Percentiles rank a stretch among this genome's conserved stretches.
Conservation (phyloP, 2,888 invertebrate species). For the Chorisops tibialis region DNA sequence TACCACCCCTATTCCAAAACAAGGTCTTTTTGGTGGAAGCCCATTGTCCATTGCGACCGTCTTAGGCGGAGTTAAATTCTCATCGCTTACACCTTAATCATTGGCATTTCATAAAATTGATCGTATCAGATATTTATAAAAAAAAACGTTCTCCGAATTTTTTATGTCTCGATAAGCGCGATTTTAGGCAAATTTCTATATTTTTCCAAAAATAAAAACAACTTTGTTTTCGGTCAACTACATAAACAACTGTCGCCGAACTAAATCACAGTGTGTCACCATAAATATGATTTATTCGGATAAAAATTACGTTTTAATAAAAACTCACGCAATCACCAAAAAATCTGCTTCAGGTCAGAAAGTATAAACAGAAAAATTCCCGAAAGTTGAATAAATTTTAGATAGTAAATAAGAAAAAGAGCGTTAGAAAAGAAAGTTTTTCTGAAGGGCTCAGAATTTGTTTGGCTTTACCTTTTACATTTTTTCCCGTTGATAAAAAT, state of each 20-base stretch:
- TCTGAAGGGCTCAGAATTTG: too few relatives aligned
- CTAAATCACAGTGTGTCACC: slow-evolving; percentile 28
- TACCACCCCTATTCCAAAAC: too few relatives aligned
- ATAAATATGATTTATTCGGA: slow-evolving; percentile 31
- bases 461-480: too few relatives aligned
- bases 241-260: slow-evolving; percentile 17
- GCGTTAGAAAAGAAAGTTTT: not conserved
- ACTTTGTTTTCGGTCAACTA: not conserved
- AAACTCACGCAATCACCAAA: slow-evolving; percentile 22
- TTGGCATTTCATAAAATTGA: slow-evolving; percentile 22
- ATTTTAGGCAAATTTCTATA: not conserved
- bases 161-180: not conserved
- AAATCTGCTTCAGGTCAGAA: not conserved
- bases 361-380: not conserved
- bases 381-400: slow-evolving; percentile 30
- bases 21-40: too few relatives aligned
- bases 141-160: slow-evolving; percentile 1
- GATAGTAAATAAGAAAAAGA: slow-evolving; percentile 30
- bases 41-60: too few relatives aligned
- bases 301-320: slow-evolving; percentile 27
- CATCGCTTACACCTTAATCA: too few relatives aligned
- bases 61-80: too few relatives aligned
- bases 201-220: too few relatives aligned
- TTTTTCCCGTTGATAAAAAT: slow-evolving; percentile 27
- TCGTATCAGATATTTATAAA: not conserved